These are phyloP conservation scores for Mimumesa dahlbomi DNA, from an alignment of 2,888 invertebrate species.

Conservation along the genomic window DNA sequence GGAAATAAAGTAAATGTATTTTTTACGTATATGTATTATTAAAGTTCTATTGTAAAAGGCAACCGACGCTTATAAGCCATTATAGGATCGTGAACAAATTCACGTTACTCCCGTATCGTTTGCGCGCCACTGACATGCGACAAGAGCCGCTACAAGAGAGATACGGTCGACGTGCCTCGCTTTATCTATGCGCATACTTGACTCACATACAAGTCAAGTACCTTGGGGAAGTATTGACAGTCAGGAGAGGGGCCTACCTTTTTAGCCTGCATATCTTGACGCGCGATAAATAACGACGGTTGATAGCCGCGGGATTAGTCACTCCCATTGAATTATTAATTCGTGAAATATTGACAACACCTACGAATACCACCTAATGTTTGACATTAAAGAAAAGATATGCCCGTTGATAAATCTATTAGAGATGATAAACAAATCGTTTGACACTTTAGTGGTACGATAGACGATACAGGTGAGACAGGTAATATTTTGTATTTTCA, in stretches of 20 bases:
- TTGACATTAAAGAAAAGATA: too few relatives aligned
- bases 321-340: constrained; percentile 15
- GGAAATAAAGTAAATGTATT: too few relatives aligned
- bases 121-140: constrained; percentile 31
- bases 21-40: too few relatives aligned
- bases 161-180: constrained; percentile 48
- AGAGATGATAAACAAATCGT: too few relatives aligned
- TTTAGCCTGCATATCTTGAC: constrained; percentile 31
- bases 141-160: constrained; percentile 41
- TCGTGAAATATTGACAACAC: neutral
- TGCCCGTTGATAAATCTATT: too few relatives aligned
- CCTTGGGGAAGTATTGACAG: constrained; percentile 51
- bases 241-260: constrained; percentile 30
- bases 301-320: constrained; percentile 37
- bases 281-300: constrained; percentile 29
- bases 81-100: constrained; percentile 39
- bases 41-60: neutral
- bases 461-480: too few relatives aligned
- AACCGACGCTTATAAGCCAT: constrained; percentile 5
- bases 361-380: too few relatives aligned
- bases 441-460: too few relatives aligned
- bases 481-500: too few relatives aligned
- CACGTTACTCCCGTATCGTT: constrained; percentile 40
- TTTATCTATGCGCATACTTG: constrained; percentile 63
- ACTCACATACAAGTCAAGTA: constrained; percentile 60